Conservation (phyloP, 1,140 invertebrate species). For the Macrotrachela quadricornifera region DNA sequence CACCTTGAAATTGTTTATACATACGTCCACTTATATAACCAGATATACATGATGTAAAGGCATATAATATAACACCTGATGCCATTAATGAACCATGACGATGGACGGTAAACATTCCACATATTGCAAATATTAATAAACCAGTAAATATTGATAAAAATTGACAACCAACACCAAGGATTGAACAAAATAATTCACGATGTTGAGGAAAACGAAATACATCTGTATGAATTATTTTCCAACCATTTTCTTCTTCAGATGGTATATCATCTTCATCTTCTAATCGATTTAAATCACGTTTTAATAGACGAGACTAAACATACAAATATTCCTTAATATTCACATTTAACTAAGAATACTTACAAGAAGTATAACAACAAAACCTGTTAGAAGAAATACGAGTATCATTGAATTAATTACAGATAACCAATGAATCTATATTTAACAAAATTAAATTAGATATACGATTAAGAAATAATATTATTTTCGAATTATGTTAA, state of each 20-base stretch:
- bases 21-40: constrained; percentile 33
- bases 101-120: constrained; percentile 36
- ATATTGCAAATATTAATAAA: constrained; percentile 33
- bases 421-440: constrained; percentile 38
- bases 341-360: constrained; percentile 10
- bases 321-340: neutral
- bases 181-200: constrained; percentile 34
- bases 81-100: constrained; percentile 34
- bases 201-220: constrained; percentile 34
- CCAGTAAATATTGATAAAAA: constrained; percentile 32
- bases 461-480: neutral
- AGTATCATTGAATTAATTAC: constrained; percentile 37
- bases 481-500: constrained; percentile 10
- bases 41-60: constrained; percentile 35
- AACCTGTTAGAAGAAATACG: constrained; percentile 35
- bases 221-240: constrained; percentile 38
- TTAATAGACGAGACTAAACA: constrained; percentile 31
- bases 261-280: constrained; percentile 30
- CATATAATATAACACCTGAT: constrained; percentile 34
- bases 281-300: constrained; percentile 35
- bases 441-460: constrained; percentile 12
- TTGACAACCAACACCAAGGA: constrained; percentile 35
- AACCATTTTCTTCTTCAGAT: constrained; percentile 34
- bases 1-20: constrained; percentile 33
- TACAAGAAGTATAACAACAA: constrained; percentile 36